Evolutionary conservation across 2,797 vertebrate genomes (phyloP).

Genomic region (Chaenodraco wilsoni): DNA sequence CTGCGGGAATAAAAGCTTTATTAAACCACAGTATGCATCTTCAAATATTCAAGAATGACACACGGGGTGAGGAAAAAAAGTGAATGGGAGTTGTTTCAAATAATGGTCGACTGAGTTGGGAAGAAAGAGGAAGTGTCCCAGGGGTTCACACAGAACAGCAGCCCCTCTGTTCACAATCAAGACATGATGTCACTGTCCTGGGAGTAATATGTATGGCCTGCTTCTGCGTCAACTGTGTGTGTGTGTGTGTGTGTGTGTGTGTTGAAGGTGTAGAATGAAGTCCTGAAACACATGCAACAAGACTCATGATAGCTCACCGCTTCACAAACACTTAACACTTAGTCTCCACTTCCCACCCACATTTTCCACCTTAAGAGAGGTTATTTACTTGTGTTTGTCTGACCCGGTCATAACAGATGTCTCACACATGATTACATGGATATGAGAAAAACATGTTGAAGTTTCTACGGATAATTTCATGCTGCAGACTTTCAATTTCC

Average conservation of each 20-base stretch:
- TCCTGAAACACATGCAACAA: conserved; percentile 54
- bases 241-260: conserved; percentile 46
- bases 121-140: conserved; percentile 45
- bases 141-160: conserved; percentile 59
- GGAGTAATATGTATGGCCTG: conserved; percentile 44
- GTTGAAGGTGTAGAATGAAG: conserved; percentile 52
- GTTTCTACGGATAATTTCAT: conserved; percentile 21
- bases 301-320: conserved; percentile 28
- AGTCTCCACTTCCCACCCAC: neutral
- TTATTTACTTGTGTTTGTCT: conserved; percentile 9
- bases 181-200: conserved; percentile 64
- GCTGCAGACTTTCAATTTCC: conserved; percentile 5
- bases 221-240: conserved; percentile 37
- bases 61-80: conserved; percentile 18
- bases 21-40: conserved; percentile 34
- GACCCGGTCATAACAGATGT: neutral
- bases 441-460: neutral
- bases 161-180: conserved; percentile 67
- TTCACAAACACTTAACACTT: conserved; percentile 29
- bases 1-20: conserved; percentile 22
- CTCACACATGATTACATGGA: conserved; percentile 4
- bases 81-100: conserved; percentile 28
- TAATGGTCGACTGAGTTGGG: conserved; percentile 32
- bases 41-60: conserved; percentile 46
- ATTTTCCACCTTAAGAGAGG: neutral